Evolutionary conservation across 2,113 vertebrate genomes (phyloP).

Genomic region (Poecilia latipinna): DNA sequence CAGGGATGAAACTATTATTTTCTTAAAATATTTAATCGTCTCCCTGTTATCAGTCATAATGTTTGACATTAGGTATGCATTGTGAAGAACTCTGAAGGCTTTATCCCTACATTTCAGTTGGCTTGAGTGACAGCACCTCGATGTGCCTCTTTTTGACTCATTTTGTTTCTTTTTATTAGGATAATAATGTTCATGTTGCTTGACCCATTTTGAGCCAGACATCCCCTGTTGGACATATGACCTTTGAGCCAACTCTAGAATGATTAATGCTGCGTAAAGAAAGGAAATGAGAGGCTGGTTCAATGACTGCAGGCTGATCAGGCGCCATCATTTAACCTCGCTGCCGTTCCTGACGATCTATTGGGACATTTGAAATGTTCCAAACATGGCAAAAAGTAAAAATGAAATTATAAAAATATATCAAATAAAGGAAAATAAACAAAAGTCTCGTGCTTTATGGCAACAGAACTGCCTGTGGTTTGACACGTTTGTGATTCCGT

Average conservation of each 20-base stretch:
- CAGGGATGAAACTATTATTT: background rate
- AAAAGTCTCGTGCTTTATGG: too few species aligned
- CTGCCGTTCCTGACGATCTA: background rate
- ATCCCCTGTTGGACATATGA: too few species aligned
- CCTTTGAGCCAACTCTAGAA: too few species aligned
- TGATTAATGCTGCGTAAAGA: too few species aligned
- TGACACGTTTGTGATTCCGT: background rate
- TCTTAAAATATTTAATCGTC: too few species aligned
- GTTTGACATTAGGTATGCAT: background rate
- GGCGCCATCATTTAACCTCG: background rate
- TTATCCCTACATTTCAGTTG: background rate
- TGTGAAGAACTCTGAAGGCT: background rate
- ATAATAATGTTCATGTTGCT: background rate
- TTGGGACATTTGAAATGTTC: background rate
- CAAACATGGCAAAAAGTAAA: background rate
- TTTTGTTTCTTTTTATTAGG: background rate
- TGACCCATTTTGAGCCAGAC: too few species aligned
- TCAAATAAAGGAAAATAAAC: too few species aligned
- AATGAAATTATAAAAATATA: background rate
- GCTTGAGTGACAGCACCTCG: background rate
- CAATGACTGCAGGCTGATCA: background rate
- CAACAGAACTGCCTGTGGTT: too few species aligned
- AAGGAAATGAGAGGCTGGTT: background rate
- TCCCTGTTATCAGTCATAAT: too few species aligned
- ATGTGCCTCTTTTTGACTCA: background rate